Evolutionary conservation across 1,140 invertebrate genomes (phyloP).

Genomic region (Anoplophora glabripennis): DNA sequence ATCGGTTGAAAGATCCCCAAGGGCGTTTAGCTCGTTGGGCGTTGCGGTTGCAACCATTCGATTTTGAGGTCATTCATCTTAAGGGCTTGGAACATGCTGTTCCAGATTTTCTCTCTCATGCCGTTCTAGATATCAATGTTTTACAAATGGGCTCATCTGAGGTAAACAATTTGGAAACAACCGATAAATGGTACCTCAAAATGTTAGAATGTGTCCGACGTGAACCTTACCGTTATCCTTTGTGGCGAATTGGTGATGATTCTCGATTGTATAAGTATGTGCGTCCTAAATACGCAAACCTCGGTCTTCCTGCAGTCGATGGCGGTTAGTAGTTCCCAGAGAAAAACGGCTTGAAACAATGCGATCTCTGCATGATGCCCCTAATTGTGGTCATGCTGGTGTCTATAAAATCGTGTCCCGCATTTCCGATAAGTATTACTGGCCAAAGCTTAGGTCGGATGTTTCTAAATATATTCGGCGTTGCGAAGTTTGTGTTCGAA

Average conservation of each 20-base stretch:
- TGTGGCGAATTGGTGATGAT: background rate
- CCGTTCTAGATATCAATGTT: no score
- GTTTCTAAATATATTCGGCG: conserved; percentile 5
- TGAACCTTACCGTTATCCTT: background rate
- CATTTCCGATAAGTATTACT: conserved; percentile 12
- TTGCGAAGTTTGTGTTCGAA: conserved; percentile 4
- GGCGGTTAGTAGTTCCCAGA: background rate
- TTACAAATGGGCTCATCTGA: no score
- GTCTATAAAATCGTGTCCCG: conserved; percentile 22
- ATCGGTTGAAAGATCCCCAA: conserved; percentile 44
- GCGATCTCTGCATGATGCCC: conserved; percentile 6
- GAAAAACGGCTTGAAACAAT: background rate
- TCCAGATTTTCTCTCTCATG: conserved; percentile 34
- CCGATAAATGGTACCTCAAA: background rate
- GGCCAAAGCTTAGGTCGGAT: conserved; percentile 15
- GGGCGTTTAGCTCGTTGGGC: conserved; percentile 49
- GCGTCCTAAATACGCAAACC: no score
- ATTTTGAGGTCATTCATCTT: conserved; percentile 43
- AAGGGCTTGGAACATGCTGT: conserved; percentile 37
- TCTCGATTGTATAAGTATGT: background rate
- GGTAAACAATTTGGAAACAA: no score
- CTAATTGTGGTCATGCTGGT: conserved; percentile 24
- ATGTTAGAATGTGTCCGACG: background rate
- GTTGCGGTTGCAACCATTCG: conserved; percentile 45
- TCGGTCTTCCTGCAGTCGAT: background rate